phyloP scores from a whole-genome alignment of 1,140 invertebrate genomes.

The Lepidurus couesii region DNA sequence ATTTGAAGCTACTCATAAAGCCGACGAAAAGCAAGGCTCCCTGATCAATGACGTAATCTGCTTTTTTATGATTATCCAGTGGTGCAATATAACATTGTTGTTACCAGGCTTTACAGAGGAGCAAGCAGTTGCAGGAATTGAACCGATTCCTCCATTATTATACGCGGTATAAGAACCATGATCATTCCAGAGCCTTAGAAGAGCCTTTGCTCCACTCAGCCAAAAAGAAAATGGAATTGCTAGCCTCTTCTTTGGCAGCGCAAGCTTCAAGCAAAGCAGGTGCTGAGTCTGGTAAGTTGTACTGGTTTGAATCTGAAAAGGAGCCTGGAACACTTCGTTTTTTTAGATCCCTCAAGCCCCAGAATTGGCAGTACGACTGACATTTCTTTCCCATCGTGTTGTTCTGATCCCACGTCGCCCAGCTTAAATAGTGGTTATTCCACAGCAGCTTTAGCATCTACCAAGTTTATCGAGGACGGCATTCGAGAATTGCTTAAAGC shows the following conservation, averaged over 20 bases:
- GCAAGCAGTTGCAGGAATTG: conserved; percentile 46
- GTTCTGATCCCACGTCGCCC: conserved; percentile 26
- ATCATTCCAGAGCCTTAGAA: conserved; percentile 58
- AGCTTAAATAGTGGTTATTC: background rate
- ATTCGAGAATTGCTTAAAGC: conserved; percentile 59
- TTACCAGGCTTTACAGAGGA: conserved; percentile 14
- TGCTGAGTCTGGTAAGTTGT: background rate
- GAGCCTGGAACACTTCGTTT: background rate
- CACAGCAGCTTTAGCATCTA: conserved; percentile 41
- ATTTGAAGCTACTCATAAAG: conserved; percentile 60
- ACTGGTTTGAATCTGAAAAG: background rate
- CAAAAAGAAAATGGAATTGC: conserved; percentile 58
- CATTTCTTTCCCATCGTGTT: background rate
- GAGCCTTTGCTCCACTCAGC: conserved; percentile 56
- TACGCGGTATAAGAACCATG: conserved; percentile 60
- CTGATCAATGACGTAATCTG: conserved; percentile 52
- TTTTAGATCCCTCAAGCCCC: background rate
- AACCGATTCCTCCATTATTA: conserved; percentile 63
- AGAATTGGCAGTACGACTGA: background rate
- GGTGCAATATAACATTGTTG: background rate
- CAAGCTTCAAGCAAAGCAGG: background rate
- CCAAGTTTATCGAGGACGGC: conserved; percentile 59
- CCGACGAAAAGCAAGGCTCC: conserved; percentile 56
- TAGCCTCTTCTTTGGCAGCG: conserved; percentile 46
- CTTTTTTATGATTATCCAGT: background rate